Conservation (phyloP, 1,140 invertebrate species). For the Eulimnadia texana region DNA sequence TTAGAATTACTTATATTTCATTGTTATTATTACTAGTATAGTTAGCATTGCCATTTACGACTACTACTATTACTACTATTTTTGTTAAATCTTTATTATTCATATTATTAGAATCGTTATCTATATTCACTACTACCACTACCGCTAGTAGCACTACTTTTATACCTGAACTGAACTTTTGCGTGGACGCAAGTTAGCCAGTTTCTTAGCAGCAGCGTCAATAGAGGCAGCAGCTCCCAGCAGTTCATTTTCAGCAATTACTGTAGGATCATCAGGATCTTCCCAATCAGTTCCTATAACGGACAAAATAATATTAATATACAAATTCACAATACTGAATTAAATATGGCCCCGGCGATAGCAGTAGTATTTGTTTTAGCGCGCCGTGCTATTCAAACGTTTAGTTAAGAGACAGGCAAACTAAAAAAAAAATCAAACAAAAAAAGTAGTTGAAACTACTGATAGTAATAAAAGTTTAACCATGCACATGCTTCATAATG, state of each 20-base stretch:
- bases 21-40: no score
- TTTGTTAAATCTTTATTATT: neutral
- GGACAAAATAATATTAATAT: neutral
- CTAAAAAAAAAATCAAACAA: neutral
- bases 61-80: neutral
- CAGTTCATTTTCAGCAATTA: constrained; percentile 96
- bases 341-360: neutral
- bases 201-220: constrained; percentile 91
- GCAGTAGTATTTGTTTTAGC: no score
- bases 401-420: neutral
- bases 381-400: no score
- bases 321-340: constrained; percentile 10
- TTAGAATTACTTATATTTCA: no score
- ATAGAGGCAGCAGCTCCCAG: constrained; percentile 92
- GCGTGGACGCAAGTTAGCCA: constrained; percentile 76
- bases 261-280: constrained; percentile 90
- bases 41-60: no score
- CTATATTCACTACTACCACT: neutral
- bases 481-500: neutral
- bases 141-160: neutral
- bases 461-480: neutral
- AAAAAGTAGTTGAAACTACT: neutral
- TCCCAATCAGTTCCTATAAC: constrained; percentile 70
- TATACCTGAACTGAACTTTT: constrained; percentile 39
- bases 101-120: neutral